These are phyloP conservation scores for Xanthia togata DNA, from an alignment of 2,888 invertebrate genomes.

Conservation along the genomic window DNA sequence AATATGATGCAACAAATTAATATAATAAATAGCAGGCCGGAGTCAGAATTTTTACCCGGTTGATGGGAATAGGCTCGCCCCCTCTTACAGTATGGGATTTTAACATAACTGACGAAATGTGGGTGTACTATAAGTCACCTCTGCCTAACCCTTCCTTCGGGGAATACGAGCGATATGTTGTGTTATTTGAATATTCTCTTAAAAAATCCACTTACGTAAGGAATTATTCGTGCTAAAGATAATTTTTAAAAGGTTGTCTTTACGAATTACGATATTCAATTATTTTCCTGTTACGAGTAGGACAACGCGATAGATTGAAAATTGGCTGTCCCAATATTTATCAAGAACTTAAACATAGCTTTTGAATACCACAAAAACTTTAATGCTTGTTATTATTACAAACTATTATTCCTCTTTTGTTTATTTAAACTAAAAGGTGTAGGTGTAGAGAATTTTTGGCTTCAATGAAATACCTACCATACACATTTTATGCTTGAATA, in stretches of 20 bases:
- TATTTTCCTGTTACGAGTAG: constrained; percentile 27
- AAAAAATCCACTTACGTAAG: background rate
- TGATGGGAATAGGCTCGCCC: too few species aligned
- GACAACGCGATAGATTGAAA: background rate
- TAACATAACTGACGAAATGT: too few species aligned
- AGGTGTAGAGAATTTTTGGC: background rate
- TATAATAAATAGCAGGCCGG: too few species aligned
- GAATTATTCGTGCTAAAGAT: background rate
- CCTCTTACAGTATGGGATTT: too few species aligned
- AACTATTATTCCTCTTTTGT: constrained; percentile 17
- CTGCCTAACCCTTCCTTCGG: too few species aligned
- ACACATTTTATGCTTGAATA: background rate
- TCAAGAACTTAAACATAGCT: constrained; percentile 8
- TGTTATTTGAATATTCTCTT: too few species aligned
- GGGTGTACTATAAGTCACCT: too few species aligned
- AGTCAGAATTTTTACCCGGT: too few species aligned
- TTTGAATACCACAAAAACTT: constrained; percentile 23
- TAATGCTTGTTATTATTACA: background rate
- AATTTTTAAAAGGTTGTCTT: constrained; percentile 16
- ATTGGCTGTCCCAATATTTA: constrained; percentile 22
- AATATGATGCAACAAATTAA: background rate
- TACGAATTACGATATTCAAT: constrained; percentile 11
- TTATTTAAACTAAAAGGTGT: constrained; percentile 6
- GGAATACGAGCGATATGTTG: too few species aligned
- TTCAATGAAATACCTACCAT: background rate